These are phyloP conservation scores for Ormyrus rosae DNA, from an alignment of 2,888 invertebrate genomes.

Conservation along the genomic window DNA sequence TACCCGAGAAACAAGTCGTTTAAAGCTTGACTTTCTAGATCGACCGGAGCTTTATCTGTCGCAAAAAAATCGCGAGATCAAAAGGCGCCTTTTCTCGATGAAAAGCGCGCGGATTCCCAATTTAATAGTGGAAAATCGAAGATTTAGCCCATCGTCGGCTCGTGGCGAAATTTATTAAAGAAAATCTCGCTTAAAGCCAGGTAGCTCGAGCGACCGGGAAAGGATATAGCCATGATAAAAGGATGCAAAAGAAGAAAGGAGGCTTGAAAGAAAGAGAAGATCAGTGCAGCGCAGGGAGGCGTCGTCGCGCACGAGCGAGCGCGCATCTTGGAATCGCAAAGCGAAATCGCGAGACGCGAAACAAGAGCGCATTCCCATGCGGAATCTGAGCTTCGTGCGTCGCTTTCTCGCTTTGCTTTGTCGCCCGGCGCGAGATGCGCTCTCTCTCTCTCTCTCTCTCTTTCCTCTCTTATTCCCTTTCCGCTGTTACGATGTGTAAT, in stretches of 20 bases:
- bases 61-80: too few species aligned
- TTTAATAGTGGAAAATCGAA: too few species aligned
- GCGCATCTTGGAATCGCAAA: constrained; percentile 39
- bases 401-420: constrained; percentile 44
- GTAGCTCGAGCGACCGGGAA: constrained; percentile 1
- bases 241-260: constrained; percentile 24
- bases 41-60: too few species aligned
- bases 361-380: constrained; percentile 56
- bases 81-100: too few species aligned
- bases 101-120: too few species aligned
- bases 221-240: constrained; percentile 32
- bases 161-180: constrained; percentile 41
- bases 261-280: constrained; percentile 21
- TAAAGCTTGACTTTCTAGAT: too few species aligned
- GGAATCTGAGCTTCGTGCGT: constrained; percentile 58
- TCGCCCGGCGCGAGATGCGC: constrained; percentile 18
- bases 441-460: constrained; percentile 45
- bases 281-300: constrained; percentile 33
- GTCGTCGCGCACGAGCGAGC: not conserved
- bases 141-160: not conserved
- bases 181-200: constrained; percentile 35
- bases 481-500: too few species aligned
- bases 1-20: too few species aligned
- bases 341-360: constrained; percentile 50
- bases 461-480: constrained; percentile 31